phyloP scores from a whole-genome alignment of 2,888 invertebrate genomes.

The Notocelia uddmanniana region DNA sequence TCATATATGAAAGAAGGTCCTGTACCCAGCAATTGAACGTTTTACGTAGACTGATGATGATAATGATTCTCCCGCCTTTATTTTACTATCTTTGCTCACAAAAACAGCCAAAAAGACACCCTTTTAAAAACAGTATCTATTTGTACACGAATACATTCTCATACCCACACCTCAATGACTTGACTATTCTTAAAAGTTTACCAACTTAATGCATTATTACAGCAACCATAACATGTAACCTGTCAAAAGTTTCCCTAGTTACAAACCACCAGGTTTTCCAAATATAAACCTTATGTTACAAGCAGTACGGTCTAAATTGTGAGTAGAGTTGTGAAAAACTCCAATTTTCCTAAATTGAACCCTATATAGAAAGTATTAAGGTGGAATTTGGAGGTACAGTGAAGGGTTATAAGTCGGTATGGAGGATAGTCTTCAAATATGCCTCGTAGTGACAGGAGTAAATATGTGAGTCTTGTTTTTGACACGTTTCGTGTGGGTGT shows the following conservation, averaged over 20 bases:
- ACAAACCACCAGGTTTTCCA: neutral
- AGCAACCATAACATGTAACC: conserved; percentile 21
- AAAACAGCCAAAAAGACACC: neutral
- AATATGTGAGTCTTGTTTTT: conserved; percentile 29
- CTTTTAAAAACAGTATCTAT: neutral
- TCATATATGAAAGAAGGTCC: no score
- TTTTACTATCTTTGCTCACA: no score
- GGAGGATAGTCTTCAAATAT: neutral
- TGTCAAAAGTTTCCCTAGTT: conserved; percentile 27
- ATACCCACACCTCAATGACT: conserved; percentile 21
- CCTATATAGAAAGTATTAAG: neutral
- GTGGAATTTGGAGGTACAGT: neutral
- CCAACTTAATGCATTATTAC: conserved; percentile 26
- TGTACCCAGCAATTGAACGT: no score
- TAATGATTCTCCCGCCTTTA: no score
- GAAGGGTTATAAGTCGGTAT: neutral
- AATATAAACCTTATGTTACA: neutral
- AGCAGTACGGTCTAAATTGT: neutral
- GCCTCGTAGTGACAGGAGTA: conserved; percentile 28
- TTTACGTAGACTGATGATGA: no score
- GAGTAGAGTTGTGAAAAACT: neutral
- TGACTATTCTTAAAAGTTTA: conserved; percentile 20
- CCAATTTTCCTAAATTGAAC: neutral
- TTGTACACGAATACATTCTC: neutral
- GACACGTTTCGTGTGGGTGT: conserved; percentile 20